Base-by-base conservation (phyloP, 2,888 invertebrate genomes). In the Phaedon cochleariae region DNA sequence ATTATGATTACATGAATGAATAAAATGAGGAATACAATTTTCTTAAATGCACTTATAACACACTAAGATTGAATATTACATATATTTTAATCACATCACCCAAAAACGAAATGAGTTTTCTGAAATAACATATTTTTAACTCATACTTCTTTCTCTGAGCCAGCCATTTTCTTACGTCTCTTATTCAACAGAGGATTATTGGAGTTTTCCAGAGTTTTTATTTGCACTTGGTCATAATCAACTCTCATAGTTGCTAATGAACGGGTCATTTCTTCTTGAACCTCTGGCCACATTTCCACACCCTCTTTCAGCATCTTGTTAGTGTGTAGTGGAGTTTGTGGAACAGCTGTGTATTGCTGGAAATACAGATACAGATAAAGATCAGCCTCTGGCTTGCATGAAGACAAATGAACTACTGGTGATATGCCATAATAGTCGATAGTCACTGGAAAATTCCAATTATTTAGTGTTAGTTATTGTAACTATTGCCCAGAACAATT, bases 251-350 rank as follows among this genome's bases (percentile, higher is more conserved):
- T 97, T 49, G 98, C 97, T 71, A 99, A 85, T 0, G 98, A 97
- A 71, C 97, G 90, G 1, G 96, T 98, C 98, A 99, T 98, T 85
- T 98, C 98, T 84, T 98, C 98, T 85, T 98, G 97, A 4, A 98
- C 96, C 79, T 98, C 98, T 0, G 94, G 93, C 98, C 98, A 99
- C 62, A 92, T 90, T 73, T 96, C 96, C 72, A 92, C 93, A 55
- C 95, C 94, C 83, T 98, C 98, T 29, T 92, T 90, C 20, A 99
- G 86, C 77, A 98, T 90, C 60, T 93, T 87, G 64, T 94, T 90
- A 0, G 98, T 98, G 85, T 95, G 93, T 10, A 99, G 86, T 0
- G 98, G 98, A 0, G 98, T 99, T 79, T 94, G 94, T 0, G 98
- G 98, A 5, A 98, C 98, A 71, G 91, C 91, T 0, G 92, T 92